A percentile compares a stretch with the other conserved stretches of the same genome.
phyloP scores from a whole-genome alignment of 2,797 vertebrate genomes.

The Ptychobarbus kaznakovi region DNA sequence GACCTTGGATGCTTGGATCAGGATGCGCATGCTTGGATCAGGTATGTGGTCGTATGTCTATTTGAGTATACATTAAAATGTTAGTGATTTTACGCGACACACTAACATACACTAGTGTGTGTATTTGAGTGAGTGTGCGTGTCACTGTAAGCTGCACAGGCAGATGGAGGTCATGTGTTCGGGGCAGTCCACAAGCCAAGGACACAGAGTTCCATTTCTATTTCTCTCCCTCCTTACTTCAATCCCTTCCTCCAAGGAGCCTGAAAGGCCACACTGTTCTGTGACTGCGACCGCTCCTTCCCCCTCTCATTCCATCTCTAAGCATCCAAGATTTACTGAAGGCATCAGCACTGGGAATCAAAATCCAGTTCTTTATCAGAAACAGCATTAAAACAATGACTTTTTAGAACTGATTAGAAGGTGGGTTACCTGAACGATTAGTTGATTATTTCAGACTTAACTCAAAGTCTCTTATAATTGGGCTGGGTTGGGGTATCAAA shows the following conservation, averaged over 20 bases:
- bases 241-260: constrained; percentile 65
- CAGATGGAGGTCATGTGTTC: constrained; percentile 61
- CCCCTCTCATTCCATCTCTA: constrained; percentile 16
- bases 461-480: neutral
- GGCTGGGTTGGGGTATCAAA: neutral
- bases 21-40: neutral
- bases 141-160: constrained; percentile 50
- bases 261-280: constrained; percentile 77
- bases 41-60: neutral
- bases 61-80: constrained; percentile 32
- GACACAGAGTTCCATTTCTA: constrained; percentile 75
- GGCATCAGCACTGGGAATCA: neutral
- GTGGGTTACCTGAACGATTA: neutral
- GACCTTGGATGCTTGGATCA: neutral
- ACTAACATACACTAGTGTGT: constrained; percentile 21
- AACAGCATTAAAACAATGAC: neutral
- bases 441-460: neutral
- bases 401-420: neutral
- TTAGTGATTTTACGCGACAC: constrained; percentile 4
- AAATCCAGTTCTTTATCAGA: constrained; percentile 5
- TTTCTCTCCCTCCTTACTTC: constrained; percentile 56
- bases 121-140: constrained; percentile 33
- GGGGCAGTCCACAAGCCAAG: constrained; percentile 67
- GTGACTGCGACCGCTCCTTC: constrained; percentile 36
- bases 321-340: constrained; percentile 12